Base-by-base conservation (phyloP, 2,888 invertebrate species). In the Cantharis rustica region DNA sequence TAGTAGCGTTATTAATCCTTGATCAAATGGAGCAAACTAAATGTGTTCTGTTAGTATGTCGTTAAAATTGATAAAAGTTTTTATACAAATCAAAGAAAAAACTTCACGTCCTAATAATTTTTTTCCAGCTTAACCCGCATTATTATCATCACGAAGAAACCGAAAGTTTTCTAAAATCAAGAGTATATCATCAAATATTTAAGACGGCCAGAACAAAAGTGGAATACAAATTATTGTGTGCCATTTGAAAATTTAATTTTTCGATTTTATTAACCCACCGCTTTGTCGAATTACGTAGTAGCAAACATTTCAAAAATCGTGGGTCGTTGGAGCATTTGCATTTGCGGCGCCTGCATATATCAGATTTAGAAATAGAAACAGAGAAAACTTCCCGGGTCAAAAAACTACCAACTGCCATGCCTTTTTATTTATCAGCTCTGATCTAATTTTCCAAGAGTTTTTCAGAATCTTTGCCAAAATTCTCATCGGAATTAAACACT, bases 361-460 rank as follows among this genome's bases (percentile, higher is more conserved):
- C 76, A 77, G 72, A 76, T 73, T 72, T 78, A 75, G 78, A 78
- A 78, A 78, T 75, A 78, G 78, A 71, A 77, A 27, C 76, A 74
- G 75, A 74, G 77, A 79, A 79, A 79, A 79, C 79, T 79, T 79
- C 79, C 79, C 77, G 79, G 79, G 79, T 79, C 79, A 79, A 79
- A 79, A 79, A 79, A 79, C 79, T 75, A 71, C 78, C 78, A 23
- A 68, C 20, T 71, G 66, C 47, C 71, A 72, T 73, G 64, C 75
- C 71, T 75, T 75, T 75, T 75, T 26, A 75, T 73, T 71, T 68
- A 71, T 75, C 76, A 61, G 47, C 69, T 68, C 63, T 75, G 79
- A 70, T 68, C 79, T 79, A 77, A 72, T 76, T 77, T 77, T 71
- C 70, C 69, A 70, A 72, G 71, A 72, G 71, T 69, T 78, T 73